Base-by-base conservation (phyloP, 2,797 vertebrate genomes). In the Pipistrellus nathusii region DNA sequence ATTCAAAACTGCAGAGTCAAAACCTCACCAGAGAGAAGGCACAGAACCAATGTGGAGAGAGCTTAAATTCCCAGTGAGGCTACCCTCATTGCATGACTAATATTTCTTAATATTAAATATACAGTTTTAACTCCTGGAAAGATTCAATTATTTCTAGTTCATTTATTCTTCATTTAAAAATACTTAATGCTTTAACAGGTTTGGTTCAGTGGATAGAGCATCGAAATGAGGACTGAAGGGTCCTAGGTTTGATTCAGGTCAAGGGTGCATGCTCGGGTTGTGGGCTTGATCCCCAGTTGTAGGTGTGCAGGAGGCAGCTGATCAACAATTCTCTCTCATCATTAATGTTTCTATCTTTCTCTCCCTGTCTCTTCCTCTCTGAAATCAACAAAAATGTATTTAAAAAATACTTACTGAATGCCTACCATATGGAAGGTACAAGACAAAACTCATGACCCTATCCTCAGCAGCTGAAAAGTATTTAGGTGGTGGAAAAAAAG, bases 131-230 rank as follows among this genome's bases (percentile, higher is more conserved):
- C 55, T 81, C 30, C 93, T 94, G 38, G 44, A 93, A 91, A 94
- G 81, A 72, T 46, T 77, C 15, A 94, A n/a, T 83, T 90, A 48
- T 48, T 30, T 71, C 35, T 69, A 88, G 14, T 77, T 95, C 53
- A 94, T 91, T 82, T 81, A 73, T 84, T 77, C 10, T 71, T 96
- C 69, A 88, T 85, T 94, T 95, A 30, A 87, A 96, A 96, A 88
- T 53, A 72, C 41, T 91, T 86, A 69, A 11, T 72, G 23, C 59
- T 62, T 27, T 62, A 62, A 27, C 59, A 30, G 59, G 59, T 62
- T 62, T 62, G 59, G 59, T 27, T 62, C 59, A 62, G 59, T 30
- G 27, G 27, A 62, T 7, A 62, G 27, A 59, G 25, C 57, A 59
- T 13, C 8, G 27, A 5, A 59, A 25, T 62, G 59, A 30, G 27